These are phyloP conservation scores for Sander vitreus DNA, from an alignment of 2,113 vertebrate species.

Conservation along the genomic window DNA sequence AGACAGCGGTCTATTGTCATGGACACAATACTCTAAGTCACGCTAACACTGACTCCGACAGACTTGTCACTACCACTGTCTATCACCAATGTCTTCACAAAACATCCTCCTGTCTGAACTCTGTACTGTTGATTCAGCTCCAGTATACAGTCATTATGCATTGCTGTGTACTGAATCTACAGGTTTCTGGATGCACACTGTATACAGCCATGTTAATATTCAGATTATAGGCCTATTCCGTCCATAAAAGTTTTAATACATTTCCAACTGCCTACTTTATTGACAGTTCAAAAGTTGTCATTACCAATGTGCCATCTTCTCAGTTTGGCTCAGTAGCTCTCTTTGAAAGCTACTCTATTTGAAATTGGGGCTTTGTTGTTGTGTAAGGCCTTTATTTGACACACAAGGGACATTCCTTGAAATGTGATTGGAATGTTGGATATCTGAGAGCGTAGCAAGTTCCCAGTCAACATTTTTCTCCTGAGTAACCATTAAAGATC, in stretches of 20 bases:
- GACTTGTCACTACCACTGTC: constrained; percentile 8
- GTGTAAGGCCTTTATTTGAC: constrained; percentile 12
- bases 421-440: constrained; percentile 3
- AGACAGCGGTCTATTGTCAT: constrained; percentile 62
- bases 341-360: neutral
- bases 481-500: neutral
- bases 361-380: neutral
- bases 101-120: constrained; percentile 26
- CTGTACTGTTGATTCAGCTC: constrained; percentile 30
- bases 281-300: neutral
- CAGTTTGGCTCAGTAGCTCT: neutral
- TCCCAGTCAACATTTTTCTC: neutral
- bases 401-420: neutral
- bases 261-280: constrained; percentile 21
- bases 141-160: constrained; percentile 24
- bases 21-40: constrained; percentile 46
- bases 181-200: constrained; percentile 7
- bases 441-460: neutral
- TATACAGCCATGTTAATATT: constrained; percentile 31
- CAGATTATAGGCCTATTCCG: neutral
- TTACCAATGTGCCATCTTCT: neutral
- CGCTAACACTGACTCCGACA: constrained; percentile 32
- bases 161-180: constrained; percentile 16
- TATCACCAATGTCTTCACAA: constrained; percentile 16
- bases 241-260: constrained; percentile 1